Evolutionary conservation across 2,888 invertebrate genomes (phyloP), one percentile per base, ranked within the genome.

Genomic region (Pyrocoelia pectoralis): DNA sequence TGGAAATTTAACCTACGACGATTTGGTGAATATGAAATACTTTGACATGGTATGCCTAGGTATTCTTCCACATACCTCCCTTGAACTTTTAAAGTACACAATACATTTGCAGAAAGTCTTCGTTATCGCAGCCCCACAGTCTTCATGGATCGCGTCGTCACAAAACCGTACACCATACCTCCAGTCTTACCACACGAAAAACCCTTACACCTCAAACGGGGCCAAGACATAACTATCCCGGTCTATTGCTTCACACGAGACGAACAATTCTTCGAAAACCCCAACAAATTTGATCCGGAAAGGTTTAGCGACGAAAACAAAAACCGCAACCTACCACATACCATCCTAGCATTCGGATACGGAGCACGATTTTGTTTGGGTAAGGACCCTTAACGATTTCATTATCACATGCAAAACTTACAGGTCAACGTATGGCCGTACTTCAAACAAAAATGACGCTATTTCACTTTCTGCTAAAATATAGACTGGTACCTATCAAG

Each of bases 271-370:
- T 87, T 84, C 69, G 84, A 84, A 0, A 81, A 87, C 18, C 87
- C 87, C 0, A 73, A 83, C 0, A 77, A 79, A 49, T 85, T 85
- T 68, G 79, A 79, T 46, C 84, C 84, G 0, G 85, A 85, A 65
- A 77, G 87, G 57, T 87, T 87, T 70, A 80, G 82, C 68, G 80
- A 81, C 0, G 84, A 85, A 13, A 84, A 83, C 66, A 85, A 83
- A 71, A 79, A 79, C 14, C 78, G 82, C 5, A 80, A 85, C 51
- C 80, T 83, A 0, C 80, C 84, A 0, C 83, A 83, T 71, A 74
- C 84, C 58, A 86, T 82, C 69, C 65, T 86, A 48, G 83, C 86
- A 0, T 86, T 87, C 73, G 86, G 86, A 40, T 50, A 70, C 9
- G 81, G 81, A 1, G 80, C 80, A 2, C 70, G 80, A 62, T 75